A percentile compares a stretch with the other conserved stretches of the same genome.
Conservation (phyloP, 2,797 vertebrate species). For the Okamejei kenojei region DNA sequence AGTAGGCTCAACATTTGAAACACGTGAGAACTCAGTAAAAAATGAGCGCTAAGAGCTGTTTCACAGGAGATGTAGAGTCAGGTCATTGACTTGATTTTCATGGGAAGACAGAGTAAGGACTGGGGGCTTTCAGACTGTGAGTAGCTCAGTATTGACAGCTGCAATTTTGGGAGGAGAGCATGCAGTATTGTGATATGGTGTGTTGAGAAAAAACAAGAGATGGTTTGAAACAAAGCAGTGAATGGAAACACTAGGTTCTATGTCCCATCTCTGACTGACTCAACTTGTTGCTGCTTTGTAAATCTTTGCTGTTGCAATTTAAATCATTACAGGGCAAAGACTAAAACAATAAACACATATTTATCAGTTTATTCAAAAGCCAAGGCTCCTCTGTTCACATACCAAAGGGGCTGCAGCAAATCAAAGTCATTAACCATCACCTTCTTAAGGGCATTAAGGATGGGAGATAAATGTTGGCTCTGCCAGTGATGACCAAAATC, state of each 20-base stretch:
- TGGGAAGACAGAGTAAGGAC: constrained; percentile 78
- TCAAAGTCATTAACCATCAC: too few relatives aligned
- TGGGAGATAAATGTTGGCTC: too few relatives aligned
- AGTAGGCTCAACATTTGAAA: constrained; percentile 67
- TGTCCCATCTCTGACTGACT: constrained; percentile 67
- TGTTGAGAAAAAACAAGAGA: constrained; percentile 78
- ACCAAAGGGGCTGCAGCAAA: background rate
- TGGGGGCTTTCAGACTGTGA: constrained; percentile 63
- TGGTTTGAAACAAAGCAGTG: constrained; percentile 71
- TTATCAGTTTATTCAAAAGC: constrained; percentile 22
- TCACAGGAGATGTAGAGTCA: constrained; percentile 70
- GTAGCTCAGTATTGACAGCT: constrained; percentile 71
- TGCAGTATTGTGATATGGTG: constrained; percentile 64
- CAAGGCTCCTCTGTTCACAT: background rate
- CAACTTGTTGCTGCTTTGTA: constrained; percentile 55
- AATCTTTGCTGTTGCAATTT: constrained; percentile 63
- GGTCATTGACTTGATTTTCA: constrained; percentile 94
- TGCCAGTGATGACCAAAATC: too few relatives aligned
- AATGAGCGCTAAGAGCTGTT: constrained; percentile 69
- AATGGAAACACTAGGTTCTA: constrained; percentile 83
- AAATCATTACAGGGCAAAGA: background rate
- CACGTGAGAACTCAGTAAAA: constrained; percentile 71
- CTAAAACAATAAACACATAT: constrained; percentile 25
- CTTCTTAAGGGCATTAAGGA: too few relatives aligned
- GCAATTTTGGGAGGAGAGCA: constrained; percentile 60